Conservation (phyloP, 2,113 vertebrate species). For the Ochotona princeps region DNA sequence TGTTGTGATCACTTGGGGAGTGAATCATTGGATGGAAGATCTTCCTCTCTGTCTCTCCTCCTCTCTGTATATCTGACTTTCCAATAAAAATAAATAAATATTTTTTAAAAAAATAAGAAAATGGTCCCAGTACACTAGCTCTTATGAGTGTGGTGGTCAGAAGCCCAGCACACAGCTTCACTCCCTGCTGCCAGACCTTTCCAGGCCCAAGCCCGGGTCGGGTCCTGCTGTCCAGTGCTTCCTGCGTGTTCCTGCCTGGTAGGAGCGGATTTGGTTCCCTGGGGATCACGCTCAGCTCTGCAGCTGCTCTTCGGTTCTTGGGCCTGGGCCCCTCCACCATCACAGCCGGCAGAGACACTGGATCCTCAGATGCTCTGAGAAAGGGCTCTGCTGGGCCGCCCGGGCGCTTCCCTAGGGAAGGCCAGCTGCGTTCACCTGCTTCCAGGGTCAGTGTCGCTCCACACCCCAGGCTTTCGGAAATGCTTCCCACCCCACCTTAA, state of each 20-base stretch:
- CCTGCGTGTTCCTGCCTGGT: neutral
- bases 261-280: neutral
- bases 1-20: too few relatives aligned
- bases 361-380: neutral
- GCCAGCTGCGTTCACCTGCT: too few relatives aligned
- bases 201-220: neutral
- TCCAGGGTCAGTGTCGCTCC: neutral
- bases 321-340: too few relatives aligned
- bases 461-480: neutral
- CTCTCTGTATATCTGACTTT: too few relatives aligned
- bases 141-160: neutral
- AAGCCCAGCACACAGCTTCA: neutral
- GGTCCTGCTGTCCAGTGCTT: neutral
- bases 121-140: too few relatives aligned
- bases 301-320: neutral
- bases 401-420: too few relatives aligned
- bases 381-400: too few relatives aligned
- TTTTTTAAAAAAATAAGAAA: neutral
- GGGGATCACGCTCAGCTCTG: neutral
- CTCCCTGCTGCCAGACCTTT: neutral
- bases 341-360: neutral
- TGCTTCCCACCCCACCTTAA: neutral
- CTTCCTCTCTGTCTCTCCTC: too few relatives aligned
- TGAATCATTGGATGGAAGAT: too few relatives aligned
- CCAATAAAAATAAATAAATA: too few relatives aligned